phyloP scores from a whole-genome alignment of 2,113 vertebrate species.

The Phocoena sinus region DNA sequence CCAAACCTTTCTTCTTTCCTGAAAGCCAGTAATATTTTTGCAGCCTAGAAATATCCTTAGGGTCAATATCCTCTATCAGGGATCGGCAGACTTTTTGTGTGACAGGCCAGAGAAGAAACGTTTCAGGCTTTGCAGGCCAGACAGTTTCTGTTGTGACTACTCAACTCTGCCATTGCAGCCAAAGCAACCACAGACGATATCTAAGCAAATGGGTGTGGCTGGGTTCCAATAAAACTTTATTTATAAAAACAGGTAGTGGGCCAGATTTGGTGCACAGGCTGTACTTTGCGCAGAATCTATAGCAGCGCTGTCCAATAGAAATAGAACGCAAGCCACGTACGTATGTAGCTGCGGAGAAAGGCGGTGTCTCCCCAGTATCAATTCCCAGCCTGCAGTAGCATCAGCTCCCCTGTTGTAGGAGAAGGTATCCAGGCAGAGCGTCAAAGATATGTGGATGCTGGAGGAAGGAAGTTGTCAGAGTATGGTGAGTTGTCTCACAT shows the following conservation, averaged over 20 bases:
- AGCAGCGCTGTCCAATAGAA: neutral
- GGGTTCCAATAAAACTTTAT: conserved; percentile 36
- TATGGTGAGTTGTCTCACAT: neutral
- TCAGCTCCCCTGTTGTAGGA: neutral
- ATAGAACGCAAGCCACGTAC: neutral
- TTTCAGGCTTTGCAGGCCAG: neutral
- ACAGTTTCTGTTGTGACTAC: neutral
- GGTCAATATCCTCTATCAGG: neutral
- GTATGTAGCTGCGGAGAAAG: neutral
- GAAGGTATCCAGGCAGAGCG: neutral
- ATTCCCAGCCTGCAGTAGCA: neutral
- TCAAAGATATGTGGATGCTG: neutral
- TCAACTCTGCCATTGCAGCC: neutral
- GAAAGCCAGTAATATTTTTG: neutral
- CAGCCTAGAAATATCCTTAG: neutral
- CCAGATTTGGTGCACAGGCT: neutral
- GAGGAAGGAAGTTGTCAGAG: neutral
- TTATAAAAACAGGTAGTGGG: neutral
- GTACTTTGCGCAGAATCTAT: neutral
- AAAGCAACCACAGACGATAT: neutral
- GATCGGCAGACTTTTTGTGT: neutral
- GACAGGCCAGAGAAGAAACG: neutral
- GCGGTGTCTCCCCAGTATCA: neutral
- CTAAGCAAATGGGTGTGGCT: neutral
- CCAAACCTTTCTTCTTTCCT: neutral